Conservation (phyloP, 1,140 invertebrate genomes). For the Nomia melanderi region DNA sequence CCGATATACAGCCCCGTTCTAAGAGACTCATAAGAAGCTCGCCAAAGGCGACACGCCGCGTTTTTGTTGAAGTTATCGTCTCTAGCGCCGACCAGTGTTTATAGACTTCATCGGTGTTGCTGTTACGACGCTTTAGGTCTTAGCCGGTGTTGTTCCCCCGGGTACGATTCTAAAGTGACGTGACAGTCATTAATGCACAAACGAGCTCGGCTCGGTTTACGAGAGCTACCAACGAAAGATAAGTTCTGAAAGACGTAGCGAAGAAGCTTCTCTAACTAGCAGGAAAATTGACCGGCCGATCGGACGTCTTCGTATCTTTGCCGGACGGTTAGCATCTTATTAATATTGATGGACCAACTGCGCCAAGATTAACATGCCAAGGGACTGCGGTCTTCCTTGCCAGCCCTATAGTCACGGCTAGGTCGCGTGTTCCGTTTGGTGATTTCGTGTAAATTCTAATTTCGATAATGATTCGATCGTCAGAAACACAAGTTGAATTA, state of each 20-base stretch:
- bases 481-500: not conserved
- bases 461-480: not conserved
- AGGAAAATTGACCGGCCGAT: not conserved
- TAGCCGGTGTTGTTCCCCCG: not conserved
- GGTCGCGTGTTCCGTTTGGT: not conserved
- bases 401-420: not conserved
- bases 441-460: not conserved
- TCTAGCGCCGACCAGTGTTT: not conserved
- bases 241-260: not conserved
- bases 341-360: not conserved
- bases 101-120: not conserved
- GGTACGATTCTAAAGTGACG: not conserved
- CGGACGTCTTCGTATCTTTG: not conserved
- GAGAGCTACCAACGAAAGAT: not conserved
- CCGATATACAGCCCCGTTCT: not conserved
- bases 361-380: not conserved
- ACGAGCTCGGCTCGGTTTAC: not conserved
- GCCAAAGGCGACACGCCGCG: not conserved
- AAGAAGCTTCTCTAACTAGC: not conserved
- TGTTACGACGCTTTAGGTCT: constrained; percentile 6
- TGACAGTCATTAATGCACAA: constrained; percentile 1
- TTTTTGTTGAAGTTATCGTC: not conserved
- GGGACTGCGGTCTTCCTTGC: not conserved
- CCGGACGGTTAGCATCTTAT: constrained; percentile 3
- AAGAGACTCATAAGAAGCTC: constrained; percentile 3